Base-by-base conservation (phyloP, 2,888 invertebrate species). In the Drosophila birchii region DNA sequence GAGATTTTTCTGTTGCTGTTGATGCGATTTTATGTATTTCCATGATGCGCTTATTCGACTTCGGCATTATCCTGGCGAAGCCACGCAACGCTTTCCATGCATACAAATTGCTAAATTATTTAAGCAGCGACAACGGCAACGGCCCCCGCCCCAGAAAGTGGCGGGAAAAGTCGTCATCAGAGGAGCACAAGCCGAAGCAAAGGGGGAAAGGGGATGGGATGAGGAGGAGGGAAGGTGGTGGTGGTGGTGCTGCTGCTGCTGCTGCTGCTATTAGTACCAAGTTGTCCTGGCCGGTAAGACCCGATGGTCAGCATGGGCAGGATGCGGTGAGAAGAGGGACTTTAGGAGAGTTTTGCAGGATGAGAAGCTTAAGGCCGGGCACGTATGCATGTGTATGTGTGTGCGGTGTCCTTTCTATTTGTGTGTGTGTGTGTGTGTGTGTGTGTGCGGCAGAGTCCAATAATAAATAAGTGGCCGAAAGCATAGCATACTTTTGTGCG, bases 31-130 rank as follows among this genome's bases (percentile, higher is more conserved):
- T 84, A 84, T 87, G 79, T 84, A 86, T 84, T 79, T 79, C 82
- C 85, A 76, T 85, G 84, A 87, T 84, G 84, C 84, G 84, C 84
- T 87, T 85, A 84, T 85, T 78, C 88, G 83, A 78, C 82, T 85
- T 79, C 66, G 82, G 86, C 67, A 87, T 87, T 87, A 87, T 76
- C 67, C 73, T 76, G 76, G 79, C 71, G 66, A 78, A 75, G 56
- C 73, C 79, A 79, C 81, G 74, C 83, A 83, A 78, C 61, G 84
- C 86, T 86, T 88, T 80, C 76, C 85, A 88, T 86, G 85, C 88
- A 86, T 86, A 88, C 85, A 86, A 86, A 86, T 86, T 86, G 88
- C 85, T 88, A 88, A 86, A 86, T 86, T 86, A 86, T 86, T 86
- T 86, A 86, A 86, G 85, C 86, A 76, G 72, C 73, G 77, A 59